phyloP scores from a whole-genome alignment of 2,888 invertebrate species.

The Sphaerophoria taeniata region DNA sequence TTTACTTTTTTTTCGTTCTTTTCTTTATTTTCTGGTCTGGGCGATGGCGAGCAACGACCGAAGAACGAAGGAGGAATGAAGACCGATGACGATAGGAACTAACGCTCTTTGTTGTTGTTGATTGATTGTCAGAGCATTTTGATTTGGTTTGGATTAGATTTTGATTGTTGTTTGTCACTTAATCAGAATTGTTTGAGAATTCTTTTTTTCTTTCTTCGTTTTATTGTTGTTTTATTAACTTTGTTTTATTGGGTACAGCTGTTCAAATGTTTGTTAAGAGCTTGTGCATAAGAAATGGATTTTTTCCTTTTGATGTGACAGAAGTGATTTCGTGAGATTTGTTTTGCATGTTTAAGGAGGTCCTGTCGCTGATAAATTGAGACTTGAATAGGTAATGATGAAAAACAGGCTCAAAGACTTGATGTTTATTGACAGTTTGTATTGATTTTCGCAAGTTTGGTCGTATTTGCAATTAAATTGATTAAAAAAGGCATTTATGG shows the following conservation, averaged over 20 bases:
- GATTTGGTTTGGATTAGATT: constrained; percentile 73
- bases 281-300: constrained; percentile 12
- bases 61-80: not conserved
- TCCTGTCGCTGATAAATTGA: no score
- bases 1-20: not conserved
- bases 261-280: constrained; percentile 2
- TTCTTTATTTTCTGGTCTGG: constrained; percentile 4
- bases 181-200: constrained; percentile 69
- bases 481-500: no score
- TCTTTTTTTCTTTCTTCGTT: constrained; percentile 19
- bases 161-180: constrained; percentile 73
- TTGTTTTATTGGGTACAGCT: not conserved
- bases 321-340: constrained; percentile 10
- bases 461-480: no score
- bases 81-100: constrained; percentile 5
- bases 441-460: no score
- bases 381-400: no score
- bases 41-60: no score
- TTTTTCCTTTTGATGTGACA: constrained; percentile 29
- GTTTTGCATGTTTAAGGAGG: constrained; percentile 1
- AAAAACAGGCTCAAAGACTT: no score
- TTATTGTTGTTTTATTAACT: constrained; percentile 17
- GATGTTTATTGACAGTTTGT: no score
- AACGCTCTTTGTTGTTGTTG: constrained; percentile 68
- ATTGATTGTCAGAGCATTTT: constrained; percentile 70